Base-by-base conservation (phyloP, 2,797 vertebrate species). In the Bothrops alternatus region DNA sequence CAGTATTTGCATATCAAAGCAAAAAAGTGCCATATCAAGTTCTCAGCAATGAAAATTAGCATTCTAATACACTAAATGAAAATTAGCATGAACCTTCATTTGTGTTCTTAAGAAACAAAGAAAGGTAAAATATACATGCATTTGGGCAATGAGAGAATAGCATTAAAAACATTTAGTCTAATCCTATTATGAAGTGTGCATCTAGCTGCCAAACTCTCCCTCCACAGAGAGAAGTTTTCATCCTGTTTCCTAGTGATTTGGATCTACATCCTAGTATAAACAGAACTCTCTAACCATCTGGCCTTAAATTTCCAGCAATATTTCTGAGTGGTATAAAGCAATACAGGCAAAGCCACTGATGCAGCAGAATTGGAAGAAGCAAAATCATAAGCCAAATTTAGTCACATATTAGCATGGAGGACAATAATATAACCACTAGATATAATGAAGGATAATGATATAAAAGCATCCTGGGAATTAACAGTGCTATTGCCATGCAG, bases 401-500 rank as follows among this genome's bases (percentile, higher is more conserved):
- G 90, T 85, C 55, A 28, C 60, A 42, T 55, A 94, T 92, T 91
- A 90, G 89, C 92, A 28, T 1, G 93, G 93, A 93, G 65, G 28
- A 18, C 0, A 28, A 90, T 97, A 97, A 97, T 0, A 85, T 96
- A 94, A 96, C n/a, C 32, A 86, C 92, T 97, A 97, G 97, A 97
- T 97, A 53, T 53, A 53, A 28, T 1, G 93, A 93, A 93, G 60
- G 28, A 18, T 0, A 28, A 90, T 97, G 97, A 97, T 0, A 85
- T 96, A 94, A 96, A 97, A 97, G 96, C 94, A 94, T 95, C 2
- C 2, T 2, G 0, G 96, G 93, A 96, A 89, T 0, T 0, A 47
- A 96, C 96, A 0, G 42, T 93, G 95, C 94, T 96, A 93, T 97
- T 98, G 97, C 94, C 95, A 93, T 96, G 86, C 90, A 93, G 93